phyloP scores from a whole-genome alignment of 1,140 invertebrate genomes.

The Drosophila takahashii region DNA sequence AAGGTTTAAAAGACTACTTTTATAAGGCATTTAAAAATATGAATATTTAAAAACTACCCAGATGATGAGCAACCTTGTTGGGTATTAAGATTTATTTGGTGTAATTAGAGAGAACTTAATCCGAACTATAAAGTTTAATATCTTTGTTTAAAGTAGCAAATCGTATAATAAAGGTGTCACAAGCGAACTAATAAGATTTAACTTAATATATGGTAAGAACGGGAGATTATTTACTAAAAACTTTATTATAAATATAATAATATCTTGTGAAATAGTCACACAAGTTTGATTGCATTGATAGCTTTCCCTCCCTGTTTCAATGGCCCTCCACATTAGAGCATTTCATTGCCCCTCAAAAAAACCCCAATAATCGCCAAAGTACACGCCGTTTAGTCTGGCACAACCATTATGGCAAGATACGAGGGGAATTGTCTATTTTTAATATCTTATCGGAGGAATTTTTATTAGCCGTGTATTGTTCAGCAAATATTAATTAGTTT shows the following conservation, averaged over 20 bases:
- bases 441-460: slow-evolving; percentile 74
- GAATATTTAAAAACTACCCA: not conserved
- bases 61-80: not conserved
- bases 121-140: not conserved
- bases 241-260: too few relatives aligned
- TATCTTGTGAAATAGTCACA: not conserved
- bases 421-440: slow-evolving; percentile 59
- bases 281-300: not conserved
- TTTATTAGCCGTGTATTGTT: slow-evolving; percentile 73
- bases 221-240: too few relatives aligned
- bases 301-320: slow-evolving; percentile 1
- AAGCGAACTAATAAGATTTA: not conserved
- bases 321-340: not conserved
- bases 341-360: not conserved
- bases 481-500: slow-evolving; percentile 80
- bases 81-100: not conserved
- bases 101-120: not conserved
- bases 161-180: not conserved
- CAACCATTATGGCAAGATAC: slow-evolving; percentile 22
- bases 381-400: slow-evolving; percentile 72
- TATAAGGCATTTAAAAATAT: too few relatives aligned
- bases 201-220: not conserved
- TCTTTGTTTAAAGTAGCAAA: not conserved
- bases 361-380: slow-evolving; percentile 17
- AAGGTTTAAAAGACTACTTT: not conserved